Evolutionary conservation across 2,888 invertebrate species (phyloP).

Genomic region (Drosophila austrosaltans): DNA sequence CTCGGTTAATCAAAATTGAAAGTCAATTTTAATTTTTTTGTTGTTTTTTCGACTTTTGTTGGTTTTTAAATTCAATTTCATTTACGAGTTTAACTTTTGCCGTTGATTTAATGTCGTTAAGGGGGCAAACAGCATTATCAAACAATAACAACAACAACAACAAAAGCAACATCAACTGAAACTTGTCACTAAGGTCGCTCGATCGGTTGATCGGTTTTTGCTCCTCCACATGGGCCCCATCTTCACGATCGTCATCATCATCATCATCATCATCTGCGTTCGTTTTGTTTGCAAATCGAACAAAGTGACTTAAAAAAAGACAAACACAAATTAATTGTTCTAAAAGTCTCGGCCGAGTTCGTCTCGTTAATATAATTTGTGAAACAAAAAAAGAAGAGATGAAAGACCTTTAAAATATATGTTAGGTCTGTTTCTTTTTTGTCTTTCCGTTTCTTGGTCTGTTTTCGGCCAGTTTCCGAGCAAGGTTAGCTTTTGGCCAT

Average conservation of each 20-base stretch:
- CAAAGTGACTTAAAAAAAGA: constrained; percentile 39
- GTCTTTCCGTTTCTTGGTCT: constrained; percentile 24
- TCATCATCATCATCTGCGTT: constrained; percentile 3
- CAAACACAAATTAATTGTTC: constrained; percentile 68
- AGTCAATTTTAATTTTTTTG: constrained; percentile 18
- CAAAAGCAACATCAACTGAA: constrained; percentile 19
- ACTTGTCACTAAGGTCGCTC: constrained; percentile 26
- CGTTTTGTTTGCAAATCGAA: constrained; percentile 32
- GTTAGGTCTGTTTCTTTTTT: constrained; percentile 2
- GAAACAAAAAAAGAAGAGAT: constrained; percentile 24
- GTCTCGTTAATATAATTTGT: constrained; percentile 1
- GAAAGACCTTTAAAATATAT: constrained; percentile 47
- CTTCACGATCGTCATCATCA: not conserved
- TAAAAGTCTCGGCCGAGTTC: constrained; percentile 29
- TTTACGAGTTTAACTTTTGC: constrained; percentile 50
- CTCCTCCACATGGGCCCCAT: constrained; percentile 18
- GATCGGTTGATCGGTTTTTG: constrained; percentile 21
- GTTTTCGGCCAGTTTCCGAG: constrained; percentile 26
- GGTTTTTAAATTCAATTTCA: constrained; percentile 52
- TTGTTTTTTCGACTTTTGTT: too few relatives aligned
- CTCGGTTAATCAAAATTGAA: constrained; percentile 13
- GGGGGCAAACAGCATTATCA: constrained; percentile 34
- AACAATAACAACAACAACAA: too few relatives aligned
- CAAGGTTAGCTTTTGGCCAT: constrained; percentile 47
- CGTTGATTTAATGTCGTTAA: constrained; percentile 20